phyloP scores from a whole-genome alignment of 1,140 invertebrate genomes.

The Bombus impatiens region DNA sequence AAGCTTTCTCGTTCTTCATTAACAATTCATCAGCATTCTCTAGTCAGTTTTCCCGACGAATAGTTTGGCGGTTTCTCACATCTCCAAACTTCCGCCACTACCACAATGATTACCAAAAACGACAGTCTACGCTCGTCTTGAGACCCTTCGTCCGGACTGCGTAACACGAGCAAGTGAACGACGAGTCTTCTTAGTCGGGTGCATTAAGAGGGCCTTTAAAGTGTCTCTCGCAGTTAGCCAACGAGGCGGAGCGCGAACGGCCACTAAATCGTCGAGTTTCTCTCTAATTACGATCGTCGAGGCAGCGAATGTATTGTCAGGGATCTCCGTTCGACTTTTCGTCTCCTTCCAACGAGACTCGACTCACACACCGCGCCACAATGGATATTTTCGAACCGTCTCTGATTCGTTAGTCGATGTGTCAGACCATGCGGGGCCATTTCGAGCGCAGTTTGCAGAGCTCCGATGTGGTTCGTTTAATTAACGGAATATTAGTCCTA shows the following conservation, averaged over 20 bases:
- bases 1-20: not conserved
- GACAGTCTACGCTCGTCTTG: conserved; percentile 3
- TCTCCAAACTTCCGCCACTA: not conserved
- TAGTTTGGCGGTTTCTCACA: conserved; percentile 3
- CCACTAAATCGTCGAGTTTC: conserved; percentile 66
- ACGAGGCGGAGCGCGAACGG: conserved; percentile 50
- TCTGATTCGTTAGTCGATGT: conserved; percentile 35
- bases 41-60: not conserved
- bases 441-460: not conserved
- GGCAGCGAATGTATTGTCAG: conserved; percentile 54
- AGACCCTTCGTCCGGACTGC: conserved; percentile 34
- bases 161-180: conserved; percentile 24
- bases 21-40: conserved; percentile 2
- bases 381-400: conserved; percentile 38
- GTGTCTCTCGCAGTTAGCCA: conserved; percentile 64
- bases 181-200: conserved; percentile 48
- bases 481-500: conserved; percentile 71
- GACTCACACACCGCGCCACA: not conserved
- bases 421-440: not conserved
- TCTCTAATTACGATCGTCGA: conserved; percentile 59
- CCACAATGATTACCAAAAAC: not conserved
- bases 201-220: conserved; percentile 65
- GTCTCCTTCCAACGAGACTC: not conserved
- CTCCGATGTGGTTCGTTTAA: conserved; percentile 59
- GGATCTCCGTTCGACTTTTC: conserved; percentile 19